Evolutionary conservation across 2,113 vertebrate species (phyloP).

Genomic region (Colossoma macropomum): DNA sequence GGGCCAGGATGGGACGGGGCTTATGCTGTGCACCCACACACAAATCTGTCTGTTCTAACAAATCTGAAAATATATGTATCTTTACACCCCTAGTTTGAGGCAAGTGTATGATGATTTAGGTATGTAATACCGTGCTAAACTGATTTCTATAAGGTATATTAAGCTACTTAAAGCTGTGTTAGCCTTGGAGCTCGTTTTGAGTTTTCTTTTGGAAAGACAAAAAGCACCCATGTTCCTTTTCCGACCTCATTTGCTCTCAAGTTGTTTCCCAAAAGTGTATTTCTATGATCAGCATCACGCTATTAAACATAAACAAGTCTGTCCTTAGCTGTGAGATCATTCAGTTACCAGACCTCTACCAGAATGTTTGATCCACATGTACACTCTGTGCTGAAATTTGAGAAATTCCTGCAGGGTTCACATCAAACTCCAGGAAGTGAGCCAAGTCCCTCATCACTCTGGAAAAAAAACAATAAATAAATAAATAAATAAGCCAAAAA

Average conservation of each 20-base stretch:
- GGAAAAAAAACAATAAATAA: not conserved
- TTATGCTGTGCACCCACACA: no score
- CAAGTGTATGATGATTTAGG: not conserved
- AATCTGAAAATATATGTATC: no score
- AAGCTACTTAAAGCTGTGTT: no score
- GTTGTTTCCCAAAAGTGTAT: no score
- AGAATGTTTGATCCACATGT: not conserved
- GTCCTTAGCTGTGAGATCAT: not conserved
- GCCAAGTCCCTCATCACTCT: not conserved
- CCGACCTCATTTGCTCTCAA: no score
- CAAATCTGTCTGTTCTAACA: no score
- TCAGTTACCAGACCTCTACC: not conserved
- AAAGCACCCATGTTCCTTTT: no score
- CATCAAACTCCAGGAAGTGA: not conserved
- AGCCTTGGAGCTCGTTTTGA: no score
- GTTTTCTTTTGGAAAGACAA: no score
- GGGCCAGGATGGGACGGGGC: no score
- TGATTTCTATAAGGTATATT: no score
- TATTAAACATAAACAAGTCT: not conserved
- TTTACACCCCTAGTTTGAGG: not conserved
- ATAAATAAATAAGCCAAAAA: not conserved
- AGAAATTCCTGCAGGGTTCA: slow-evolving; percentile 23
- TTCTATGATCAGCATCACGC: no score
- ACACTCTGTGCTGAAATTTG: not conserved
- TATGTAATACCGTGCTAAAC: not conserved